Evolutionary conservation across 1,140 invertebrate genomes (phyloP), one percentile per base, ranked within the genome.

Genomic region (Eubasilissa regina): DNA sequence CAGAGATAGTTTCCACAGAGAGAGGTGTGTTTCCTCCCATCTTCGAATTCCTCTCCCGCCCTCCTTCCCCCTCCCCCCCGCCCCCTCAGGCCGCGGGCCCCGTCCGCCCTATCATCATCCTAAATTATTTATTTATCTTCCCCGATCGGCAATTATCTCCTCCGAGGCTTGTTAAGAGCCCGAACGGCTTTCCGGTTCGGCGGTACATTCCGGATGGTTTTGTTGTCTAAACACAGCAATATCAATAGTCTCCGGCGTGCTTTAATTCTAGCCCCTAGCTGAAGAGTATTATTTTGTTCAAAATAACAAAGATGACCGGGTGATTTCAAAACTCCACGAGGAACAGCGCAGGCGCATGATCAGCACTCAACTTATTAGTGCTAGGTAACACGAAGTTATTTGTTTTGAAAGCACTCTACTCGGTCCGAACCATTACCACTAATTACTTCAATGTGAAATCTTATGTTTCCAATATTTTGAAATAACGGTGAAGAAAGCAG

Each of bases 121-220:
- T 80, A 80, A 82, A 82, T 82, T 82, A 82, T 82, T 82, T 82
- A 82, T 82, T 82, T 82, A 82, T 82, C 81, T 82, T 80, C 75
- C 66, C 53, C 75, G 73, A 82, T 82, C 81, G 79, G 81, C 81
- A 82, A 82, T 82, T 82, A 82, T 82, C 81, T 77, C 75, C 78
- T 82, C 75, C 44, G 81, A 70, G 68, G 55, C 80, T 81, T 75
- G 77, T 79, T 73, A 79, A 74, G 77, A 73, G 72, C 19, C 56
- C 45, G 58, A 48, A 62, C 60, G 60, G 25, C 70, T 74, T 56
- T 72, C 68, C 68, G 47, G 70, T 56, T n/a, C 19, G 51, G 10
- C 21, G 66, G 47, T 15, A 48, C 66, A 25, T 70, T 48, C 66
- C 35, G 45, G 10, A 19, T 51, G 25, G 58, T 25, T 25, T 56